Base-by-base conservation (phyloP, 2,888 invertebrate genomes). In the Standfussiana lucernea region DNA sequence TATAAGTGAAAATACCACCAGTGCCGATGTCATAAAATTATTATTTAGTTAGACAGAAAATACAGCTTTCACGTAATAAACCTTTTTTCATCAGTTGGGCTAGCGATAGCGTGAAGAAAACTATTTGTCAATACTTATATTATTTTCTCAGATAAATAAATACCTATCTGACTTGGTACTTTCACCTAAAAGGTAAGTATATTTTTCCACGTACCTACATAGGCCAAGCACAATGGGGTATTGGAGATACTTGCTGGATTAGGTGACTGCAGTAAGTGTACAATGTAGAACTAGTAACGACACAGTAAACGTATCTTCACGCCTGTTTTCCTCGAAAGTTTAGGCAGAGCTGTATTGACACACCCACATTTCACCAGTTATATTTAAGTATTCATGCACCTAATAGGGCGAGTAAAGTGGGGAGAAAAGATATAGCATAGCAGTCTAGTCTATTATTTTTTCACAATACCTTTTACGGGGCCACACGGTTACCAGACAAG, bases 1-100 rank as follows among this genome's bases (percentile, higher is more conserved):
- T 72, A 56, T 66, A 77, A 72, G 72, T 71, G 72, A 83, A 83
- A 73, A 37, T 32, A 42, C 15, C 32, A 5, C 18, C 32, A 40
- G n/a, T 28, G 35, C 0, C 11, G 32, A 11, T 28, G 5, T 59
- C 50, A 53, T 62, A 65, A 50, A 68, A 50, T 10, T 10, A 28
- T 28, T 35, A 42, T 8, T 3, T 45, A 65, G 3, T 15, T 50
- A 45, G 24, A 21, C 2, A 64, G 45, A 50, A 61, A 61, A 40
- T 42, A 2, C 10, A 74, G 65, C 56, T 72, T 81, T 82, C 81
- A 21, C 72, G 3, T 21, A 24, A 24, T n/a, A 28, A n/a, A 28
- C 4, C 6, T 24, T 47, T 76, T 32, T 24, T 59, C 21, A 28
- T 15, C 24, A 10, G 32, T 68, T 40, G n/a, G n/a, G n/a, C 7